Base-by-base conservation (phyloP, 2,797 vertebrate species). In the Phrynocephalus forsythii region DNA sequence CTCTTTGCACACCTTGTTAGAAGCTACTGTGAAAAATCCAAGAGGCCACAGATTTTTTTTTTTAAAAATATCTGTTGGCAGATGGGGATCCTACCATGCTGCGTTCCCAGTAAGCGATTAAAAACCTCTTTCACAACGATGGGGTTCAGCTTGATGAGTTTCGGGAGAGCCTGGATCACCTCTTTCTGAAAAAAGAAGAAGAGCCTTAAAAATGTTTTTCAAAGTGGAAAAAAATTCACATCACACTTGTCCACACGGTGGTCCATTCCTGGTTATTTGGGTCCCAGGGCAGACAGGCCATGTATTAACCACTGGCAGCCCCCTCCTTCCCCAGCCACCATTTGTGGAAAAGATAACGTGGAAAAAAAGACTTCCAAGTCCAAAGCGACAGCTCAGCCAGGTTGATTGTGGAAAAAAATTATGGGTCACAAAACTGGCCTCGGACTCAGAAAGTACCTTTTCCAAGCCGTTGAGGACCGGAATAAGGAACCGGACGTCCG, bases 91-190 rank as follows among this genome's bases (percentile, higher is more conserved):
- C 93, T 97, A 99, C 98, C 98, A 3, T 99, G 98, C 94, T 99
- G 98, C 0, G 98, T 99, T 84, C 98, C 98, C 89, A 99, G 92
- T 6, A 99, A 97, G 15, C 98, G 97, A 94, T 99, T 99, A 96
- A 99, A 99, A 18, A 99, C 98, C 92, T 99, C 98, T 94, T 99
- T 99, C 91, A 99, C 98, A 30, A 99, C 98, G 0, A 99, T 98
- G 1, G 98, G 98, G 95, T 99, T 99, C 87, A 99, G 98, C 78
- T 99, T 99, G 96, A 99, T 99, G 85, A 99, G 97, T 84, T 99
- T 99, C 5, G 98, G 98, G 18, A 99, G 95, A 10, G 98, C 98
- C 95, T 98, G 98, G 93, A 98, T 98, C 86, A 99, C 98, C 92
- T 99, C 98, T 82, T 97, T 98, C 98, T 99, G 90, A 1, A 48